Evolutionary conservation across 1,140 invertebrate species (phyloP).

Genomic region (Paraescarpia echinospica): DNA sequence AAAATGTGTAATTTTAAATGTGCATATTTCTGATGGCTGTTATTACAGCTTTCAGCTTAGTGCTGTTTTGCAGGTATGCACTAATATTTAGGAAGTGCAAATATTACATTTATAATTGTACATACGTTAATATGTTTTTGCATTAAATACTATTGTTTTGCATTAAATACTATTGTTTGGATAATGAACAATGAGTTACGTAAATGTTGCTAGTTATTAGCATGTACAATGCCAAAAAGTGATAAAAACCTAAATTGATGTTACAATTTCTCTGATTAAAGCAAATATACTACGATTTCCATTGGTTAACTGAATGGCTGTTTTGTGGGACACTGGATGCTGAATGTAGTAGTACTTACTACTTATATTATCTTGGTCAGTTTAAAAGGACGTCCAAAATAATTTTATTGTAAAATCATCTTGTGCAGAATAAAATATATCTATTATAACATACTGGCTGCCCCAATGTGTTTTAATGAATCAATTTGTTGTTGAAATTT

Average conservation of each 20-base stretch:
- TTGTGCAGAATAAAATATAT: not conserved
- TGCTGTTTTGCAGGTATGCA: not conserved
- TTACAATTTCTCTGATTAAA: not conserved
- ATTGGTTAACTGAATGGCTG: no score
- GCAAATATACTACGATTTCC: not conserved
- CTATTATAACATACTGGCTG: no score
- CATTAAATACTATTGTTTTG: not conserved
- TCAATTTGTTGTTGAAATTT: no score
- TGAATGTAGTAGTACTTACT: no score
- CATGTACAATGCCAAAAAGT: not conserved
- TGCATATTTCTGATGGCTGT: not conserved
- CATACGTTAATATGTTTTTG: not conserved
- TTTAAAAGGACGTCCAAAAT: no score
- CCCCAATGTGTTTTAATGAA: no score
- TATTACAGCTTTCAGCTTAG: not conserved
- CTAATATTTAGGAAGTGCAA: not conserved
- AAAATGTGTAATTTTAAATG: not conserved
- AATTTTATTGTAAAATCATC: not conserved
- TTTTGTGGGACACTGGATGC: no score
- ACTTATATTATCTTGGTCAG: no score
- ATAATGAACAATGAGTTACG: not conserved
- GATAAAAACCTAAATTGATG: not conserved
- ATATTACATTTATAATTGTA: not conserved
- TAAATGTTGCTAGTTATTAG: not conserved
- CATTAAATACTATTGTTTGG: not conserved